Conservation (phyloP, 2,797 vertebrate genomes). For the Ispidina picta region DNA sequence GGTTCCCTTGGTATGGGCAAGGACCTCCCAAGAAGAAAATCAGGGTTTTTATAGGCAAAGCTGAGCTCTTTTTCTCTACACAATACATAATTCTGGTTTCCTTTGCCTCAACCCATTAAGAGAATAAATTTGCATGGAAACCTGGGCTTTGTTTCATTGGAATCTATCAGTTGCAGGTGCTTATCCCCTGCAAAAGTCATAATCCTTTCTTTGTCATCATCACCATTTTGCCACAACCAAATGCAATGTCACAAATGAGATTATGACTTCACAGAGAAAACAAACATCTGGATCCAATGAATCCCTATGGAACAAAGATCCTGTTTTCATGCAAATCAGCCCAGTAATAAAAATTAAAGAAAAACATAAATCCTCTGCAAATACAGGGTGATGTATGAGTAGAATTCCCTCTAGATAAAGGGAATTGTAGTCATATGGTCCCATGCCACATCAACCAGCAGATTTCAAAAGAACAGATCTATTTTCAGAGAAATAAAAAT, state of each 20-base stretch:
- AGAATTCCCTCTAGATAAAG: not conserved
- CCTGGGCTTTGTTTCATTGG: not conserved
- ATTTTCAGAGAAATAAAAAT: not conserved
- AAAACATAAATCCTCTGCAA: not conserved
- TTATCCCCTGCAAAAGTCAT: not conserved
- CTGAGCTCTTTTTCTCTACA: not conserved
- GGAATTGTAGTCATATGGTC: not conserved
- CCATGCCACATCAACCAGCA: not conserved
- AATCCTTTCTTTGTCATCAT: not conserved
- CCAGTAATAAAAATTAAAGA: conserved; percentile 52
- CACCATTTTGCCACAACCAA: not conserved
- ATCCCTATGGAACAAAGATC: not conserved
- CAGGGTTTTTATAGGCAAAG: not conserved
- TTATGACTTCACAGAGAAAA: not conserved
- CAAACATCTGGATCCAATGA: conserved; percentile 46
- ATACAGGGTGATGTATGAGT: not conserved
- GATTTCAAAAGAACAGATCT: conserved; percentile 2
- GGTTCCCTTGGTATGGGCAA: not conserved
- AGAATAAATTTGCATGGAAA: not conserved
- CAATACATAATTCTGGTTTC: not conserved
- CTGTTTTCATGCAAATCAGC: conserved; percentile 50
- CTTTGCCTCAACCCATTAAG: not conserved
- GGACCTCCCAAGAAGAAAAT: not conserved
- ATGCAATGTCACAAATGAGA: not conserved
- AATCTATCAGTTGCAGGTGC: not conserved